Percentiles rank a stretch among this genome's conserved stretches.
phyloP scores from a whole-genome alignment of 2,888 invertebrate species.

The Spatulosminthurus flaviceps region DNA sequence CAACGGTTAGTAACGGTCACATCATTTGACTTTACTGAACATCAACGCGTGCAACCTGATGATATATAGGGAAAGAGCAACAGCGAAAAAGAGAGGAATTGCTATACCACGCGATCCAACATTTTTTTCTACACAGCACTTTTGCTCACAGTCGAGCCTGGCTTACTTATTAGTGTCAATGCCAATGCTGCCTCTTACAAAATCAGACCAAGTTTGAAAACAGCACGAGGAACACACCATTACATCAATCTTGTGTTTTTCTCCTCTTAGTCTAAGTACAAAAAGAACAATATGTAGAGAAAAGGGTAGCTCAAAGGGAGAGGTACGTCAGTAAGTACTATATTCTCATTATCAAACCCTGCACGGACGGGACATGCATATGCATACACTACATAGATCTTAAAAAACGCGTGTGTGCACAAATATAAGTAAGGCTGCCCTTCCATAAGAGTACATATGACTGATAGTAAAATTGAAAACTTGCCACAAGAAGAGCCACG shows the following conservation, averaged over 20 bases:
- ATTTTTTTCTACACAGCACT: not conserved
- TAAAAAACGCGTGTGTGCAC: no score
- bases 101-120: not conserved
- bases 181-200: constrained; percentile 58
- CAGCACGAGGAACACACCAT: constrained; percentile 2
- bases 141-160: constrained; percentile 14
- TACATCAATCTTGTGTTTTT: constrained; percentile 8
- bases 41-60: not conserved
- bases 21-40: not conserved
- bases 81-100: no score
- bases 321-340: not conserved
- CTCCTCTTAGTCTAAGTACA: not conserved
- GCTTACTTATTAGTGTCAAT: constrained; percentile 58
- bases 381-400: no score
- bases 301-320: not conserved
- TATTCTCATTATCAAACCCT: no score
- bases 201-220: constrained; percentile 48
- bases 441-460: no score
- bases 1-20: constrained; percentile 20
- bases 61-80: no score
- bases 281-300: not conserved
- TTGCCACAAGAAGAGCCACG: no score
- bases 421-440: no score
- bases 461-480: no score
- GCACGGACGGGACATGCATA: no score